Evolutionary conservation across 2,113 vertebrate species (phyloP), one percentile per base, ranked within the genome.

Genomic region (Clarias batrachus): DNA sequence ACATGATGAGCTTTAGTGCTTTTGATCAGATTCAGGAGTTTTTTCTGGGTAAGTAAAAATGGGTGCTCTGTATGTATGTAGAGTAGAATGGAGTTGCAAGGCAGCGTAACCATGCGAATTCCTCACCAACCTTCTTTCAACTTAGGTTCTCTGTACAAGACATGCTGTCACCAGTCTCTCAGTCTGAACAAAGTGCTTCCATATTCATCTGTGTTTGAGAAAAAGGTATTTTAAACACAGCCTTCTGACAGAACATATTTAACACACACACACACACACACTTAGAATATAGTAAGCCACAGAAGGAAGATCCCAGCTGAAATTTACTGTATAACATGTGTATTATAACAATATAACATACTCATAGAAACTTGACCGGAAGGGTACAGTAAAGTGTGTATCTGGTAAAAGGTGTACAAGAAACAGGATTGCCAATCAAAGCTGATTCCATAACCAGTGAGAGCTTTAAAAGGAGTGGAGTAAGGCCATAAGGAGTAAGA

Each of bases 21-120:
- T 98, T 98, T 92, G 96, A 99, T 93, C 96, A 96, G 73, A 95
- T 98, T 91, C 97, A 98, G 92, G 98, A 99, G 93, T 97, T 98
- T 92, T 95, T 99, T 90, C 94, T 97, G 59, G 97, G 98, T 98
- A 94, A 91, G 97, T 92, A 62, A 27, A 87, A 63, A 62, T 59
- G 21, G 52, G 82, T 30, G 59, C 4, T 57, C 10, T 27, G 52
- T 21, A 10, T 87, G 0, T 80, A 10, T 83, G 1, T 86, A 48
- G 7, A 48, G 7, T 48, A 5, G 13, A 19, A 16, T 78, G 3
- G 1, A n/a, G 48, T 48, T 48, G 8, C 16, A 57, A 27, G n/a
- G 30, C 48, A 48, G 12, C 60, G 37, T 78, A 19, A 70, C 2
- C 68, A 27, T 86, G 12, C 87, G 7, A 30, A 19, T 59, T n/a